Evolutionary conservation across 2,113 vertebrate species (phyloP), one percentile per base, ranked within the genome.

Genomic region (Cinclus cinclus): DNA sequence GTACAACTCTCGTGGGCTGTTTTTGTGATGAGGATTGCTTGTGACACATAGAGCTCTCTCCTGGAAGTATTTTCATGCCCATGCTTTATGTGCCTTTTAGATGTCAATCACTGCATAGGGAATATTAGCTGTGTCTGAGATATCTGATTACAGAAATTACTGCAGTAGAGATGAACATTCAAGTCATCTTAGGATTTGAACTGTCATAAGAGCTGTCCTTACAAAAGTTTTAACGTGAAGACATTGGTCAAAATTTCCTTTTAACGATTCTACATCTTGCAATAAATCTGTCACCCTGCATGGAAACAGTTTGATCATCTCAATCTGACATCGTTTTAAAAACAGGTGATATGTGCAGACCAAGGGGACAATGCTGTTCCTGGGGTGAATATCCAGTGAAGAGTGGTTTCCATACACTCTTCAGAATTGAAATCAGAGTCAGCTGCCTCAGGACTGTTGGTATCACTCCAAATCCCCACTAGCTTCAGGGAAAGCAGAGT

Each of bases 351-450:
- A 68, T 37, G 49, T 76, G 49, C 16, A 60, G 37, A 65, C 3
- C 14, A 41, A 74, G 18, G 5, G 9, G 14, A 28, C 15, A 3
- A 33, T 28, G 25, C 9, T 23, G 11, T 7, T 46, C 4, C 17
- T 63, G 50, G 17, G 8, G 5, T 53, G 33, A 82, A 39, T n/a
- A 24, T 52, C 20, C 35, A 17, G 21, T 19, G 49, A 49, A 42
- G 18, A 46, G 30, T 1, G 1, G 18, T 15, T 73, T 11, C 33
- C 37, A 30, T 10, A 30, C 0, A 0, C 6, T 59, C 14, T 24
- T 21, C 33, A 30, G 39, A 63, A 55, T 1, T 53, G 4, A 81
- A 58, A 63, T 33, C 7, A 21, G 44, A 64, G 39, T 6, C 39
- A 82, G 24, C 10, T 76, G 44, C 0, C 0, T 37, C 0, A 0